Percentiles rank a stretch among this genome's conserved stretches.
Evolutionary conservation across 1,140 invertebrate species (phyloP).

Genomic region (Oncopeltus fasciatus): DNA sequence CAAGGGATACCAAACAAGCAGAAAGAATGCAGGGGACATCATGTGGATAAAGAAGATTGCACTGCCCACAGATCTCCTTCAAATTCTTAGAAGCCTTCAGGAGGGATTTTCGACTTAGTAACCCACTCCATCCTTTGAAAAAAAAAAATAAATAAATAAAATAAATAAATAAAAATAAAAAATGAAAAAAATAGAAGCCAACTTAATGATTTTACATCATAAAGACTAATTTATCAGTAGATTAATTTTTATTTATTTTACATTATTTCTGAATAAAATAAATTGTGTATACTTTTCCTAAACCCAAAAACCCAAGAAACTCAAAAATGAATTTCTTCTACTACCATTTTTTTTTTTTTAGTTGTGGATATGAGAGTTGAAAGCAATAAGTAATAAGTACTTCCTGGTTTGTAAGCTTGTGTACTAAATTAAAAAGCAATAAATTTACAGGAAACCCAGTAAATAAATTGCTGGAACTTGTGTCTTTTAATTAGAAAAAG

Average conservation of each 20-base stretch:
- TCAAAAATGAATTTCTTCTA: too few species aligned
- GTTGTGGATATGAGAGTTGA: too few species aligned
- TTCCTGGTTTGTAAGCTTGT: too few species aligned
- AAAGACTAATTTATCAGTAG: neutral
- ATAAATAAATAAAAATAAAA: neutral
- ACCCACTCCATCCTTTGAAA: slow-evolving; percentile 69
- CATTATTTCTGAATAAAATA: neutral
- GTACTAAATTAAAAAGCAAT: too few species aligned
- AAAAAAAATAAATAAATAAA: neutral
- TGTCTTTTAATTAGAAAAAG: too few species aligned
- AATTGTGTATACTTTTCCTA: neutral
- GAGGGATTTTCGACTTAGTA: slow-evolving; percentile 82
- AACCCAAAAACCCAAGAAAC: too few species aligned
- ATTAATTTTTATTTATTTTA: neutral
- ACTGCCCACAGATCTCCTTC: slow-evolving; percentile 81
- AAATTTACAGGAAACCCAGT: too few species aligned
- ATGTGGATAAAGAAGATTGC: slow-evolving; percentile 60
- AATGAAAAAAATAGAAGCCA: neutral
- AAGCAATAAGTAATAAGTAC: too few species aligned
- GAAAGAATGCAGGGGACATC: slow-evolving; percentile 82
- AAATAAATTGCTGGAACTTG: too few species aligned
- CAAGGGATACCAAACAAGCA: slow-evolving; percentile 91
- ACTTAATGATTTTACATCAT: neutral
- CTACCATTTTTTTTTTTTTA: too few species aligned
- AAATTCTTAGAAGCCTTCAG: slow-evolving; percentile 72